Conservation (phyloP, 2,797 vertebrate genomes). For the Ammospiza maritima region DNA sequence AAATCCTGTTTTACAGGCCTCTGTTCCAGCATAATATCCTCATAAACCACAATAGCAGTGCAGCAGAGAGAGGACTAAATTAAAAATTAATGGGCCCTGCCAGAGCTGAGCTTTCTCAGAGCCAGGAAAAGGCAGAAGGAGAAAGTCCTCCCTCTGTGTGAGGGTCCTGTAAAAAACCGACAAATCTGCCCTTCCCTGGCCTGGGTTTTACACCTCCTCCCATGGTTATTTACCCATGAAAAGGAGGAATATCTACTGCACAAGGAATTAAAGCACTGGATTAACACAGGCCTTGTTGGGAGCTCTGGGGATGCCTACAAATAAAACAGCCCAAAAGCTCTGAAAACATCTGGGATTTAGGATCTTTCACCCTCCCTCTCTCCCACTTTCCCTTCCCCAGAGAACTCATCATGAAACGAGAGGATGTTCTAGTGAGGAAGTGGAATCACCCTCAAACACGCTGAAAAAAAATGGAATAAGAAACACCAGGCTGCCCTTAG, state of each 20-base stretch:
- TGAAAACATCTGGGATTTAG: background rate
- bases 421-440: background rate
- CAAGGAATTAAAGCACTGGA: background rate
- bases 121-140: background rate
- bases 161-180: background rate
- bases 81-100: constrained; percentile 78
- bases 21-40: constrained; percentile 59
- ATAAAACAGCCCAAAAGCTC: background rate
- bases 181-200: background rate
- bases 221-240: rapidly evolving
- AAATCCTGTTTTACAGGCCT: constrained; percentile 70
- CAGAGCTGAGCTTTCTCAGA: constrained; percentile 8
- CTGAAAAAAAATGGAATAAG: background rate
- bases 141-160: background rate
- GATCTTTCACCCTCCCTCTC: background rate
- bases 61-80: constrained; percentile 68
- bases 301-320: background rate
- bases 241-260: background rate
- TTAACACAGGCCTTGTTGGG: no score
- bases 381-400: background rate
- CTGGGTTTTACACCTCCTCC: background rate
- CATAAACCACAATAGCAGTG: constrained; percentile 69
- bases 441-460: background rate
- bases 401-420: background rate
- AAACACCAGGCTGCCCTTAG: background rate